Conservation (phyloP, 2,797 vertebrate genomes). For the Percopsis omiscomaycus region DNA sequence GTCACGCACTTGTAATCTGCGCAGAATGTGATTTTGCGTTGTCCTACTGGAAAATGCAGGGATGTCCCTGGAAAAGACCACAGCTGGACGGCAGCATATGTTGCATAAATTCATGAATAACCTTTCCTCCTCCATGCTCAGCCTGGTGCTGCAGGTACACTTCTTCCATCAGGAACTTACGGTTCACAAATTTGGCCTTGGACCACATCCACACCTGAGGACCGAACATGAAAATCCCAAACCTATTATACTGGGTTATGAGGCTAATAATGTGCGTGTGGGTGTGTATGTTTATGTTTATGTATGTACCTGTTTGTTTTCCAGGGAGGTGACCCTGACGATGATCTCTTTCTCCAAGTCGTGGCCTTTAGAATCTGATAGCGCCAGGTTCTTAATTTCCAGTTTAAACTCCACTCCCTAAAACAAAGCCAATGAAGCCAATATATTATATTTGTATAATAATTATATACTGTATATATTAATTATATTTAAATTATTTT, state of each 20-base stretch:
- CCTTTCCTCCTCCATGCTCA: slow-evolving; percentile 38
- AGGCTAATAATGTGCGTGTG: neutral
- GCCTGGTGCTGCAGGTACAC: slow-evolving; percentile 79
- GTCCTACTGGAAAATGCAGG: too few relatives aligned
- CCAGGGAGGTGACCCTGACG: slow-evolving; percentile 77
- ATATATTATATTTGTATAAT: neutral
- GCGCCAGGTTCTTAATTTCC: slow-evolving; percentile 88
- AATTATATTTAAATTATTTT: neutral
- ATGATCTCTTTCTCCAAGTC: slow-evolving; percentile 86
- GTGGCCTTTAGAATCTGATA: slow-evolving; percentile 84
- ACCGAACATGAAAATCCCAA: neutral
- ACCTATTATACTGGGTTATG: neutral
- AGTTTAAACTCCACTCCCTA: slow-evolving; percentile 85
- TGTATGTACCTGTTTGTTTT: slow-evolving; percentile 75
- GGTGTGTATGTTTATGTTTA: neutral
- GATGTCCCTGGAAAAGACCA: too few relatives aligned
- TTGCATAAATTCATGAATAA: slow-evolving; percentile 14
- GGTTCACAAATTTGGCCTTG: slow-evolving; percentile 88
- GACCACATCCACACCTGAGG: slow-evolving; percentile 90
- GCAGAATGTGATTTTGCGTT: too few relatives aligned
- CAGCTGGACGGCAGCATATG: too few relatives aligned
- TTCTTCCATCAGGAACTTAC: slow-evolving; percentile 91
- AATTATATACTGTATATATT: too few relatives aligned
- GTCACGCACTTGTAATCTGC: too few relatives aligned
- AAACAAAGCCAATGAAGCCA: slow-evolving; percentile 6